These are phyloP conservation scores for Bradysia coprophila DNA, from an alignment of 1,140 invertebrate genomes.

Conservation along the genomic window DNA sequence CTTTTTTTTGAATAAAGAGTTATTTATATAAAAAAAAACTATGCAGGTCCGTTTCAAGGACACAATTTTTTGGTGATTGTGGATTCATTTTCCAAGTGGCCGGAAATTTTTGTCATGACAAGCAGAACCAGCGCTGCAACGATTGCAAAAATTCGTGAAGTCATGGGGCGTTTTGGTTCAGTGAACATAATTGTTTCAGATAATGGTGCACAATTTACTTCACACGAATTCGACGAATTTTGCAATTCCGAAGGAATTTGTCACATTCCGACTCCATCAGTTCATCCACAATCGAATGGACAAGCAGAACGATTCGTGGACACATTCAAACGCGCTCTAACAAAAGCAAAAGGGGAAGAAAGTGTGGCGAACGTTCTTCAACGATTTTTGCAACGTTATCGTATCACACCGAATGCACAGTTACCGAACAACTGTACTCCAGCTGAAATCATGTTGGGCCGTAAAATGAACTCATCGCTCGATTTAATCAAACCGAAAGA, in stretches of 20 bases:
- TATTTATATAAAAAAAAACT: no score
- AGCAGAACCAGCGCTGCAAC: neutral
- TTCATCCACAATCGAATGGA: conserved; percentile 18
- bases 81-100: conserved; percentile 17
- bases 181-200: neutral
- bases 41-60: conserved; percentile 11
- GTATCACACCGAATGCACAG: no score
- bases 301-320: conserved; percentile 18
- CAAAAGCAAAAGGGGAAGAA: conserved; percentile 6
- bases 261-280: conserved; percentile 13
- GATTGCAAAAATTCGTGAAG: neutral
- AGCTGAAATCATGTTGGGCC: no score
- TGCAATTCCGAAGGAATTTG: conserved; percentile 8
- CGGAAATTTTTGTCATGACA: conserved; percentile 9
- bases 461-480: no score
- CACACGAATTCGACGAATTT: conserved; percentile 1
- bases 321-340: conserved; percentile 11
- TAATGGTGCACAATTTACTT: conserved; percentile 1
- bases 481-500: no score
- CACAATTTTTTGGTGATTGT: conserved; percentile 11
- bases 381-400: no score
- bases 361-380: no score
- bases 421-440: no score
- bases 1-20: no score
- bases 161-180: neutral